Base-by-base conservation (phyloP, 2,797 vertebrate species). In the Crenichthys baileyi region DNA sequence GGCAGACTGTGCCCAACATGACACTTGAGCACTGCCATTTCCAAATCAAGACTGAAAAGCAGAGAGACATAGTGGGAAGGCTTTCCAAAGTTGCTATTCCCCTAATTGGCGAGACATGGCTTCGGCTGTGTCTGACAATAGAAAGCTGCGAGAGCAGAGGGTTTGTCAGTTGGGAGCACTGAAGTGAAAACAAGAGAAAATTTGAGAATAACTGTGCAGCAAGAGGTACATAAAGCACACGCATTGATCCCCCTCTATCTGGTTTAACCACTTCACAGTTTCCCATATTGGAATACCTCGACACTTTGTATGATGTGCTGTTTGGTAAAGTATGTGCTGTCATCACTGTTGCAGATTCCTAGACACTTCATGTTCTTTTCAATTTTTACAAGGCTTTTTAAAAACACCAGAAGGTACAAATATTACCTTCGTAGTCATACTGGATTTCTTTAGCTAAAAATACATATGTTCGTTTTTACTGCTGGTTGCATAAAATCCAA, bases 111-210 rank as follows among this genome's bases (percentile, higher is more conserved):
- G 75, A 85, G 77, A 84, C 83, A 83, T n/a, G 22, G 80, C 65
- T 86, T 83, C 83, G 83, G 87, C 87, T 84, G 79, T 83, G 86
- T 83, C 90, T 86, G 86, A 90, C 86, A 87, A 86, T 72, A 72
- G 82, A 84, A 81, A 85, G 77, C 81, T 84, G 85, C 76, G 77
- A 81, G 87, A 88, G 88, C 88, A 88, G 82, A 87, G 78, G 83
- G 79, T 89, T 88, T 90, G 91, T 89, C 89, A 89, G 88, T 89
- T 85, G 82, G 82, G 81, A 91, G 91, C 89, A 91, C 76, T 92
- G 84, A 90, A 87, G 90, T 88, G 89, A 90, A 93, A 91, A 90
- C 80, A 83, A 84, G 84, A 84, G 84, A 86, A 70, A 91, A 90
- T 86, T 87, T 88, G 83, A 82, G 86, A 87, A 88, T 81, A 89